Conservation (phyloP, 1,140 invertebrate species). For the Nebria ingens region DNA sequence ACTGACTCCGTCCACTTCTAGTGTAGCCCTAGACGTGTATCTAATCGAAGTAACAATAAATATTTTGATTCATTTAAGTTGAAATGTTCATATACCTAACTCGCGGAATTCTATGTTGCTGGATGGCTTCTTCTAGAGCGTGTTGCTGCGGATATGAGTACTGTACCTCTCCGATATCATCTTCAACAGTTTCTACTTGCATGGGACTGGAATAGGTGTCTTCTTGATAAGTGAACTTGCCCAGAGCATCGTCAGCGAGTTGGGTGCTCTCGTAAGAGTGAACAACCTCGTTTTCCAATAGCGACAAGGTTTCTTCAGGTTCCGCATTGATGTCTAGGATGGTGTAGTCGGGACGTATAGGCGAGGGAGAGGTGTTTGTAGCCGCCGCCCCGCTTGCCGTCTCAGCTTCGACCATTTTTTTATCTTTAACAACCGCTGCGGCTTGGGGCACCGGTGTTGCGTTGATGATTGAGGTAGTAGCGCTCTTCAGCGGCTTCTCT, state of each 20-base stretch:
- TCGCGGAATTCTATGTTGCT: background rate
- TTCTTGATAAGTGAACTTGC: no score
- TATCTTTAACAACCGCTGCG: background rate
- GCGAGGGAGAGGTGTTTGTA: background rate
- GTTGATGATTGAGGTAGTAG: background rate
- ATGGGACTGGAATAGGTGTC: no score
- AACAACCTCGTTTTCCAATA: no score
- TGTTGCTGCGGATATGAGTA: no score
- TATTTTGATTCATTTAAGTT: no score
- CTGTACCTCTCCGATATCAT: no score
- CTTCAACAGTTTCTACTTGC: no score
- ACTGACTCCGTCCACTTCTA: conserved; percentile 8
- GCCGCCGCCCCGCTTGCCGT: background rate
- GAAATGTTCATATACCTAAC: no score
- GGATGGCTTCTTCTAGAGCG: background rate
- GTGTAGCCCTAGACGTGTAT: conserved; percentile 9
- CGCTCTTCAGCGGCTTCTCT: background rate
- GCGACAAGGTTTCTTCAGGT: background rate
- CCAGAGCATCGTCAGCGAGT: no score
- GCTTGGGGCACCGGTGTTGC: no score
- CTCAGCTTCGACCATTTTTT: background rate
- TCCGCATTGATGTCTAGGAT: background rate
- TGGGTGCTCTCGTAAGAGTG: no score
- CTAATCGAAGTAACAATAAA: no score
- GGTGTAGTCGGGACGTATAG: background rate